Evolutionary conservation across 2,888 invertebrate species (phyloP).

Genomic region (Orthonychiurus folsomi): DNA sequence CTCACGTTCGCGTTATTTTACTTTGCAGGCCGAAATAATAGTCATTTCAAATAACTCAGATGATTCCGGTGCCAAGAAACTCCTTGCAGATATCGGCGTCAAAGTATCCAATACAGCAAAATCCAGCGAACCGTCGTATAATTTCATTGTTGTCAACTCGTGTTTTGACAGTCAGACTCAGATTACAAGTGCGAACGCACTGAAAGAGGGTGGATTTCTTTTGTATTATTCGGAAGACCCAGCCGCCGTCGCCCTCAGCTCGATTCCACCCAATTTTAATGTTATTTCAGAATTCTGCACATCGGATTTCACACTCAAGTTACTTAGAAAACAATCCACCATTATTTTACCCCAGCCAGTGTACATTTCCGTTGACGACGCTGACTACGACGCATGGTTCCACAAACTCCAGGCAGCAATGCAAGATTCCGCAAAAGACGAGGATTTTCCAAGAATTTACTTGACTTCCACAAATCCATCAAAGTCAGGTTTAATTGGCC

Average conservation of each 20-base stretch:
- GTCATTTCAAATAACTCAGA: neutral
- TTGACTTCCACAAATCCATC: constrained; percentile 37
- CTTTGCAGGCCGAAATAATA: neutral
- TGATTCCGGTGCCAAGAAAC: neutral
- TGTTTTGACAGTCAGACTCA: neutral
- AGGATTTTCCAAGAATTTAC: constrained; percentile 2
- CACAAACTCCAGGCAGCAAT: constrained; percentile 66
- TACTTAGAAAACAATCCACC: neutral
- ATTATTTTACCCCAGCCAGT: too few species aligned
- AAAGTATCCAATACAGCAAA: neutral
- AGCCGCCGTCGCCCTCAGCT: too few species aligned
- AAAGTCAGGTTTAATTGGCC: constrained; percentile 48
- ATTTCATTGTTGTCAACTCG: neutral
- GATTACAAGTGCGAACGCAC: neutral
- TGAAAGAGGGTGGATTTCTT: neutral
- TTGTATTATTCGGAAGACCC: too few species aligned
- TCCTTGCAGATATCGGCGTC: neutral
- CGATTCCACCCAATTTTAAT: too few species aligned
- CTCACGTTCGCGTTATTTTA: neutral
- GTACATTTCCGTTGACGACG: too few species aligned
- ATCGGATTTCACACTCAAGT: neutral
- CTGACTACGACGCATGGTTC: constrained; percentile 55
- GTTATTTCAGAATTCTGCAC: too few species aligned
- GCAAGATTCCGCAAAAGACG: constrained; percentile 44
- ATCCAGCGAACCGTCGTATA: neutral